Base-by-base conservation (phyloP, 2,797 vertebrate genomes). In the Heteromormyrus szaboi region DNA sequence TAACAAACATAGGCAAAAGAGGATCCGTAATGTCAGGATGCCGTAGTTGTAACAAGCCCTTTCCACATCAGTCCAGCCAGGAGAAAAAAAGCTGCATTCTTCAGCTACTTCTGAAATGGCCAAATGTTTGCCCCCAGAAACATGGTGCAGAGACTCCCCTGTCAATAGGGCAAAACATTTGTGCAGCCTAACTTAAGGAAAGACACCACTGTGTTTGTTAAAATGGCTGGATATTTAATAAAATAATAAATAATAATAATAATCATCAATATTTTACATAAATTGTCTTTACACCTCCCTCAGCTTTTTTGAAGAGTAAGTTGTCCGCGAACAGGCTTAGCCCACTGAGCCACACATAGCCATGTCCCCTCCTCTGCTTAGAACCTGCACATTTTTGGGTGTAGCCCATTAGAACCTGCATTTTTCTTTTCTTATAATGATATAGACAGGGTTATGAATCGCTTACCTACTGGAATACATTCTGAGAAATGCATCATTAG, bases 1-100 rank as follows among this genome's bases (percentile, higher is more conserved):
- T 44, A 79, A 54, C 9, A 22, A 88, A 81, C 5, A 53, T 72
- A 72, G 33, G 68, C 29, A 72, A 72, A 72, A 72, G 37, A 72
- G 33, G 68, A 37, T 72, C 29, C 14, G 68, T 17, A 72, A 72
- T 37, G 68, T 72, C 68, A 72, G 12, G 29, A 72, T 72, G 29
- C 14, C 68, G 2, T 72, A 72, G 68, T 25, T 33, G 65, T 5
- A 76, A 72, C 17, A 19, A 76, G 87, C 46, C 33, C n/a, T 54
- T 50, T 72, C 87, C 65, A 54, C 59, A 33, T 50, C 46, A 51
- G 46, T 48, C 46, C 3, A 76, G 14, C 68, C 72, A 41, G 37
- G 29, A 48, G 48, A 84, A 84, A 83, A 83, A 83, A 51, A 85
- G 85, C 5, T 14, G 53, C 76, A 65, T 84, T 88, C 76, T 84